Percentiles rank a stretch among this genome's conserved stretches.
phyloP scores from a whole-genome alignment of 2,888 invertebrate species.

The Herminia tarsipennalis region DNA sequence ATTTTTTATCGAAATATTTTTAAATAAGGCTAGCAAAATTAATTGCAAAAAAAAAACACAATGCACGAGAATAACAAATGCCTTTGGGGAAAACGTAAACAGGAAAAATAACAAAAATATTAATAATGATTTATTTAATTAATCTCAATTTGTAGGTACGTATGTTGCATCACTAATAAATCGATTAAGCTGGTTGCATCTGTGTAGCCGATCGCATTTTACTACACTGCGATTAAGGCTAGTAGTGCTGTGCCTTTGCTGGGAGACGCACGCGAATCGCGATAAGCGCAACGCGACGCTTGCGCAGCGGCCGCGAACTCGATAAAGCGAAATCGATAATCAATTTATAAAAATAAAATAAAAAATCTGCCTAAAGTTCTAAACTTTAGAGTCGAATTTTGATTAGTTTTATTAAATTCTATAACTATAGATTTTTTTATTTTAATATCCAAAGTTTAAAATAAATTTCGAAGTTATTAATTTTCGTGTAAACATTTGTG shows the following conservation, averaged over 20 bases:
- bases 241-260: slow-evolving; percentile 46
- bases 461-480: too few relatives aligned
- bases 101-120: slow-evolving; percentile 22
- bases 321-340: slow-evolving; percentile 13
- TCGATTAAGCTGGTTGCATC: slow-evolving; percentile 18
- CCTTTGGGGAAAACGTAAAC: too few relatives aligned
- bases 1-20: too few relatives aligned
- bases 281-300: slow-evolving; percentile 45
- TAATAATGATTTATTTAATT: slow-evolving; percentile 10
- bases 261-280: slow-evolving; percentile 55
- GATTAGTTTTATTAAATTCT: too few relatives aligned
- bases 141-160: slow-evolving; percentile 22
- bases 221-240: slow-evolving; percentile 11
- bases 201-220: slow-evolving; percentile 7
- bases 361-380: not conserved
- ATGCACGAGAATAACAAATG: too few relatives aligned
- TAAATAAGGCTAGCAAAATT: too few relatives aligned
- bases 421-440: too few relatives aligned
- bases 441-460: too few relatives aligned
- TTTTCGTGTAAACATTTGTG: not conserved
- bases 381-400: not conserved
- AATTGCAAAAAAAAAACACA: too few relatives aligned
- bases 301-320: slow-evolving; percentile 48
- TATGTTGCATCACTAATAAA: slow-evolving; percentile 10
- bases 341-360: not conserved